Evolutionary conservation across 2,888 invertebrate genomes (phyloP), one percentile per base, ranked within the genome.

Genomic region (Melinopterus prodromus): DNA sequence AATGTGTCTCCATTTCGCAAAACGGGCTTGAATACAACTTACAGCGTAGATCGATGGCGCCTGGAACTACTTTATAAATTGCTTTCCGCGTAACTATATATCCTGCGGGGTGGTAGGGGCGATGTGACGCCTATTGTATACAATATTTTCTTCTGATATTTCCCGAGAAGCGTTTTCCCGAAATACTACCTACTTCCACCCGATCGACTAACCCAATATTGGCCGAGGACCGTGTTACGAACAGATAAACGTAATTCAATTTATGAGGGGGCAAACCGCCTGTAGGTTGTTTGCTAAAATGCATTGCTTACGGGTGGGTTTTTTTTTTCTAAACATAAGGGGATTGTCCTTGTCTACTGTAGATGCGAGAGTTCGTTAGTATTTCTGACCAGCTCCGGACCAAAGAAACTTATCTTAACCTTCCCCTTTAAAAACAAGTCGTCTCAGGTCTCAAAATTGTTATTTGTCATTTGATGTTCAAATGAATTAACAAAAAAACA

Each of bases 41-140:
- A 4, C 1, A 53, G 53, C 1, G 53, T 53, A 53, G 5, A 53
- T 53, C 53, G 53, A 53, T 53, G 5, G 53, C 53, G 53, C 53
- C 53, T 53, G 53, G 12, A 53, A 53, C 53, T 53, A 53, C 53
- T 53, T 53, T 53, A 53, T 53, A 53, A 53, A 53, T 53, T 53
- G 53, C 53, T 53, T 53, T 53, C 53, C 53, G 53, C 53, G 53
- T 53, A 53, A 53, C 53, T 53, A 53, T 53, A 53, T 53, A 53
- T 53, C 53, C 53, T 53, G 53, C 12, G 53, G 53, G 53, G 53
- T 53, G 53, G 53, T 53, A 53, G 7, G 53, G 12, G 53, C 9
- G 26, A 26, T 26, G 7, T 53, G 53, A 53, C 53, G 53, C 53
- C 53, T 53, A 53, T 53, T 53, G 53, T 53, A 53, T 53, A 53